Base-by-base conservation (phyloP, 2,113 vertebrate species). In the Rallus limicola region DNA sequence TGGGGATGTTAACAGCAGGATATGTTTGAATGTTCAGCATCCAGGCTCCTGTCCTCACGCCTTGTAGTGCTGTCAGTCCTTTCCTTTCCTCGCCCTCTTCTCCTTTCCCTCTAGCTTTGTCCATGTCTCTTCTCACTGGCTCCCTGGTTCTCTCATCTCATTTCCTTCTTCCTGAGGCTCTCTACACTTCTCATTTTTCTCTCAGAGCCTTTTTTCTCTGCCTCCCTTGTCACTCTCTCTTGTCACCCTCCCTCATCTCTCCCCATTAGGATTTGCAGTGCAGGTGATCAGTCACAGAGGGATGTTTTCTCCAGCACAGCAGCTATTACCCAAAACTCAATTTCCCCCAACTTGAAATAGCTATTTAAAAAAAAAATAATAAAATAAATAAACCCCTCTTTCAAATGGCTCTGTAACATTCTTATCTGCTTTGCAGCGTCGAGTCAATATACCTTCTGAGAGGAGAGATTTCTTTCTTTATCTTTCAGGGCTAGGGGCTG, bases 301-400 rank as follows among this genome's bases (percentile, higher is more conserved):
- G 42, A 83, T 92, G 78, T 92, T 94, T 89, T 74, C 92, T 84
- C 88, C 82, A 87, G 92, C 60, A 85, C 80, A 93, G 95, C 94
- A 90, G 93, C 97, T 96, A 97, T 98, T 98, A 97, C 97, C 88
- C 81, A 95, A 95, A 97, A 96, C 86, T 95, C 97, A 92, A 96
- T 97, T 96, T 97, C 92, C 93, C 95, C 92, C 13, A 52, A 62
- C 76, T 74, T 70, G 82, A 96, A 96, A 96, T 90, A 86, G 80
- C 95, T 94, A 28, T 96, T 93, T 38, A 1, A 6, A 59, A 82
- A 79, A 53, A 28, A 16, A 53, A 83, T 46, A 46, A 46, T 46
- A 46, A 46, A 46, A 44, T 46, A 46, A 46, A 46, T 18, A 46
- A 46, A 46, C 17, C 44, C 44, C 44, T 75, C 53, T 97, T 97